These are phyloP conservation scores for Platichthys flesus DNA, from an alignment of 2,113 vertebrate genomes.

Conservation along the genomic window DNA sequence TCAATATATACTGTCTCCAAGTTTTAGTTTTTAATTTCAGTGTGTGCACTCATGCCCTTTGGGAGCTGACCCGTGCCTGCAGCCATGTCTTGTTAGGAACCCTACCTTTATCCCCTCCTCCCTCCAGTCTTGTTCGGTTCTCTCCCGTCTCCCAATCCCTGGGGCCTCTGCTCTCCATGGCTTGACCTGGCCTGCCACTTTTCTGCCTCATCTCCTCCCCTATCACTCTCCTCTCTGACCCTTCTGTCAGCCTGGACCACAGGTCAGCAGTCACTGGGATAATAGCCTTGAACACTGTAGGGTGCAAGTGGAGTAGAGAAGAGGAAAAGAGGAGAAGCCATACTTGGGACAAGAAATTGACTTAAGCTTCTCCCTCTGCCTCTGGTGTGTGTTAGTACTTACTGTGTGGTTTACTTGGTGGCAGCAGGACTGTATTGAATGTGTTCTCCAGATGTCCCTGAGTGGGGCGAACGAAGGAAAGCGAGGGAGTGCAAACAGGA, in stretches of 20 bases:
- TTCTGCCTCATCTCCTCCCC: constrained; percentile 56
- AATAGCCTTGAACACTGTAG: constrained; percentile 23
- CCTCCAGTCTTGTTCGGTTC: constrained; percentile 29
- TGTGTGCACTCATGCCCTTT: constrained; percentile 10
- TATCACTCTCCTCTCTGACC: constrained; percentile 49
- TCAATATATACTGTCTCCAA: too few species aligned
- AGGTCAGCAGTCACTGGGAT: constrained; percentile 44
- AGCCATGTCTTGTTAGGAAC: constrained; percentile 34
- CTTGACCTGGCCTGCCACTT: constrained; percentile 50
- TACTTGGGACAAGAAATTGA: neutral
- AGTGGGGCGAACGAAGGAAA: constrained; percentile 35
- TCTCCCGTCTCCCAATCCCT: constrained; percentile 2
- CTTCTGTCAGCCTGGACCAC: constrained; percentile 26
- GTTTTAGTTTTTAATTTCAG: too few species aligned
- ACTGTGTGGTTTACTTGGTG: constrained; percentile 53
- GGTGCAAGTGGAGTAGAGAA: constrained; percentile 1
- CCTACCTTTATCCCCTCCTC: neutral
- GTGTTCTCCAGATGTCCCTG: constrained; percentile 70
- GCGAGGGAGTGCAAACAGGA: constrained; percentile 59
- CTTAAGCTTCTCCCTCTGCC: constrained; percentile 8
- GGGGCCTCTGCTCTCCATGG: constrained; percentile 23
- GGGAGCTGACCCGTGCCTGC: constrained; percentile 29
- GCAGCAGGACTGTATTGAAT: constrained; percentile 51
- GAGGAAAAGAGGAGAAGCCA: neutral
- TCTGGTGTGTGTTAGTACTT: constrained; percentile 52